A percentile compares a stretch with the other conserved stretches of the same genome.
Evolutionary conservation across 2,113 vertebrate species (phyloP).

Genomic region (Rhabdornis inornatus): DNA sequence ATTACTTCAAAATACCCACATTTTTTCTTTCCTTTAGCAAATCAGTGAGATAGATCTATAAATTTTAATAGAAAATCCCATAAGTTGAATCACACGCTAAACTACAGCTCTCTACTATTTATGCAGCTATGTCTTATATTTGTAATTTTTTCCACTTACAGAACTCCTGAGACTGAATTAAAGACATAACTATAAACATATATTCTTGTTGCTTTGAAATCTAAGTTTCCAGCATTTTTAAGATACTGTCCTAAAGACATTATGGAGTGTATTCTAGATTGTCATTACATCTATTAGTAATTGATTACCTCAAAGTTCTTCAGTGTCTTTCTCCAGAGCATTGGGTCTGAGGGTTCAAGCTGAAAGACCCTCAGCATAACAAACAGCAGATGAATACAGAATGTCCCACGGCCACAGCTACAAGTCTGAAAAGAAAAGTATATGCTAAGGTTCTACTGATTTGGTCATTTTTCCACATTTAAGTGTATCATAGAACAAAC

Average conservation of each 20-base stretch:
- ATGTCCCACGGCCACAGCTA: slow-evolving; percentile 87
- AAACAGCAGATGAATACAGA: slow-evolving; percentile 89
- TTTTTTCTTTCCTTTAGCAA: neutral
- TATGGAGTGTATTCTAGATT: neutral
- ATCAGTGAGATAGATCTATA: neutral
- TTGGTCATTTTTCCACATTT: neutral
- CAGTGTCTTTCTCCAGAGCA: slow-evolving; percentile 88
- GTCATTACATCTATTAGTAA: neutral
- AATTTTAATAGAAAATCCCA: neutral
- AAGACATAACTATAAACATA: neutral
- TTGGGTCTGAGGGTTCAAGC: slow-evolving; percentile 81
- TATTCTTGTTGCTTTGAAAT: neutral
- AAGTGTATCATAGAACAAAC: neutral
- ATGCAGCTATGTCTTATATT: neutral
- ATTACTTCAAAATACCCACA: neutral
- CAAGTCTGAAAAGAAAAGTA: slow-evolving; percentile 76
- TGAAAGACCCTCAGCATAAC: slow-evolving; percentile 90
- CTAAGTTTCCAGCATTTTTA: neutral
- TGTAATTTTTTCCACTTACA: neutral
- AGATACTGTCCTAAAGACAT: neutral
- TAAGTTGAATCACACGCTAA: neutral
- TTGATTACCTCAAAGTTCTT: slow-evolving; percentile 88
- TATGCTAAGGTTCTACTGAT: neutral
- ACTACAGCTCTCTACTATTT: neutral
- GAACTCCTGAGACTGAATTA: neutral